phyloP scores from a whole-genome alignment of 2,113 vertebrate genomes.

The Rafetus swinhoei region DNA sequence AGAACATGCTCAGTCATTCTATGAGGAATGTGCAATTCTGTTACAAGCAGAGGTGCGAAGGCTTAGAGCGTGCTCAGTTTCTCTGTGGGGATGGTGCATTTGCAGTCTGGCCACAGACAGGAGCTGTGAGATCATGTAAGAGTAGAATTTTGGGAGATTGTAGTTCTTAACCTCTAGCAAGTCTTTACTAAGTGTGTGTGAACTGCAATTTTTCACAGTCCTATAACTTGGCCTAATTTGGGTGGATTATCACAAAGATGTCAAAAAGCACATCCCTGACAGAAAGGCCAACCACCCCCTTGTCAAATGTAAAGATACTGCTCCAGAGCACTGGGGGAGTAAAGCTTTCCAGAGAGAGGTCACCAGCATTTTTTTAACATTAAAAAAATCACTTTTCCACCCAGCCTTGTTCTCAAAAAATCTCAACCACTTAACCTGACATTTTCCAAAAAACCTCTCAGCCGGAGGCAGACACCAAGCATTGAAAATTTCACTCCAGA shows the following conservation, averaged over 20 bases:
- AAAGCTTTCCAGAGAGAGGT: background rate
- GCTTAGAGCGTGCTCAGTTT: background rate
- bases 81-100: background rate
- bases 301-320: background rate
- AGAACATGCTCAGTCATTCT: too few species aligned
- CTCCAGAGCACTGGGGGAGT: background rate
- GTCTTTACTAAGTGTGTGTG: background rate
- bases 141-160: background rate
- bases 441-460: background rate
- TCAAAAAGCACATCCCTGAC: background rate
- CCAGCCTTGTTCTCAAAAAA: background rate
- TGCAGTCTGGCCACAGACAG: background rate
- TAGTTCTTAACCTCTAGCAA: background rate
- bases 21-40: background rate
- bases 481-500: background rate
- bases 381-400: background rate
- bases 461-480: background rate
- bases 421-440: background rate
- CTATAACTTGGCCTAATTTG: background rate
- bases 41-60: background rate
- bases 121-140: background rate
- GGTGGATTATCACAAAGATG: background rate
- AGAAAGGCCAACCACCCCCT: background rate
- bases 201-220: background rate
- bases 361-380: background rate